A percentile compares a stretch with the other conserved stretches of the same genome.
Evolutionary conservation across 2,888 invertebrate species (phyloP).

Genomic region (Drosophila lacicola): DNA sequence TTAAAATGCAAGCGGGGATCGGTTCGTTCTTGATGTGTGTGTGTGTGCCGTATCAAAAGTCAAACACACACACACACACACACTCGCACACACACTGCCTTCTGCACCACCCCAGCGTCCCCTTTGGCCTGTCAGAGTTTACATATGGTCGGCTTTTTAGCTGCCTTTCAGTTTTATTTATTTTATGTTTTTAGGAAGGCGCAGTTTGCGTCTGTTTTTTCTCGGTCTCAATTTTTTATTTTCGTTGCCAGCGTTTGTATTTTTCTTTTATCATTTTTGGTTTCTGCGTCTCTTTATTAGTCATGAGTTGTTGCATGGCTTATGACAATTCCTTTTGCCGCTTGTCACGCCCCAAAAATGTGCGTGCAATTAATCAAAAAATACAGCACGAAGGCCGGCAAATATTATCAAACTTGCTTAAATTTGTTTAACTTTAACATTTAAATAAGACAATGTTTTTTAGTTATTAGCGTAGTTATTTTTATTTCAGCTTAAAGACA

Average conservation of each 20-base stretch:
- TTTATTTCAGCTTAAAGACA: too few species aligned
- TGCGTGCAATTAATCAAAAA: constrained; percentile 61
- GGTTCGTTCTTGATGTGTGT: constrained; percentile 4
- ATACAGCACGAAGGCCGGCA: not conserved
- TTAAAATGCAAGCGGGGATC: constrained; percentile 43
- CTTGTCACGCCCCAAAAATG: constrained; percentile 59
- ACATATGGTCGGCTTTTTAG: constrained; percentile 68
- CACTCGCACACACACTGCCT: constrained; percentile 22
- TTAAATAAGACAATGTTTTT: too few species aligned
- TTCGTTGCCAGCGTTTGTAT: not conserved
- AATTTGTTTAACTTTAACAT: not conserved
- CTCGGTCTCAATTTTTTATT: not conserved
- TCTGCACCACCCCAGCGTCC: constrained; percentile 8
- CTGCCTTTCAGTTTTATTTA: constrained; percentile 48
- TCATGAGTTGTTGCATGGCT: constrained; percentile 58
- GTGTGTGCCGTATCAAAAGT: constrained; percentile 34
- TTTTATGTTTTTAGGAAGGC: constrained; percentile 64
- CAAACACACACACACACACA: constrained; percentile 32
- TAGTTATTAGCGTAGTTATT: too few species aligned
- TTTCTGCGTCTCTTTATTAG: constrained; percentile 46
- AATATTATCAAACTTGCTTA: not conserved
- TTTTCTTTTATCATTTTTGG: not conserved
- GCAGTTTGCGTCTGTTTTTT: constrained; percentile 36
- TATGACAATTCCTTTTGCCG: constrained; percentile 47
- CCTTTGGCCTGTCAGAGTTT: constrained; percentile 58